Evolutionary conservation across 2,888 invertebrate genomes (phyloP), one percentile per base, ranked within the genome.

Genomic region (Eulithis testata): DNA sequence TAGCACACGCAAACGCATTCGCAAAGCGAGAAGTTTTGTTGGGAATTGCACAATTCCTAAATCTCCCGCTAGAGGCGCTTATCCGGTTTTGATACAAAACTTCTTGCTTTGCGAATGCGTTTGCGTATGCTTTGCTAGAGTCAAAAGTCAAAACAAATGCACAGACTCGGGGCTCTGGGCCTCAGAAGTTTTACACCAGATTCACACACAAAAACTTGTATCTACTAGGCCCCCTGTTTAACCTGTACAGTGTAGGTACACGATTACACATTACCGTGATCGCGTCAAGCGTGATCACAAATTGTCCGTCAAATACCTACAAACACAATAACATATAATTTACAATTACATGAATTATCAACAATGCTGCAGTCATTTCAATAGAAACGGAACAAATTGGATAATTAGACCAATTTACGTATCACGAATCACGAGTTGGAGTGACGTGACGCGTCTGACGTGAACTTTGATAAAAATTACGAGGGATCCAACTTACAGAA

Each of bases 361-460:
- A 78, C 78, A 78, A 80, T 77, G 73, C 76, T 58, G 66, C 72
- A 72, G 60, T 77, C 74, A 83, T 87, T 86, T 79, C 78, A 80
- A 79, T 82, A 76, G 81, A 79, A 82, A 84, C 84, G 86, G 83
- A 86, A 85, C 88, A 86, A 89, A 90, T 89, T 89, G 88, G 84
- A 82, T 86, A 85, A 89, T 90, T 88, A 87, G 80, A 80, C 74
- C 84, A 86, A 85, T 86, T 85, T 86, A 83, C 85, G 79, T 87
- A 82, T 88, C 89, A 89, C 79, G 80, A 67, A 82, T 88, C 89
- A 89, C 79, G 80, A 68, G 76, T 69, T 69, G 77, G 83, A 81
- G 76, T 80, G 85, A 82, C 79, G 68, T 66, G 71, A 56, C 66
- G 62, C 50, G 21, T 21, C 45, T 56, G 62, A 66, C 60, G 63